Conservation (phyloP, 1,140 invertebrate genomes). For the Lethocerus indicus region DNA sequence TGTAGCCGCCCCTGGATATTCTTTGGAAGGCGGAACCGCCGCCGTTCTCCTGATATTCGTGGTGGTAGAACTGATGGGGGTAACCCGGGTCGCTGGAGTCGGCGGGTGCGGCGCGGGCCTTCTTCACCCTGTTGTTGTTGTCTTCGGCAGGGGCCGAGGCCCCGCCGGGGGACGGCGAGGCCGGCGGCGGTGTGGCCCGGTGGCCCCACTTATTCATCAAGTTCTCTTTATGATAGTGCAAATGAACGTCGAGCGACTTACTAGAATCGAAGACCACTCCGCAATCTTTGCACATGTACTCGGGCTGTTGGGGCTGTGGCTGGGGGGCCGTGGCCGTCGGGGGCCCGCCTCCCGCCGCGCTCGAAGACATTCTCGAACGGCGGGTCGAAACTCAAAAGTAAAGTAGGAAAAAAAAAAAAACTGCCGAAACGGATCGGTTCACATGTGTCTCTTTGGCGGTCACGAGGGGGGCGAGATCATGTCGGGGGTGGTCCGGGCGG, state of each 20-base stretch:
- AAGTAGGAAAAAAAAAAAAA: slow-evolving; percentile 10
- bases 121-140: slow-evolving; percentile 42
- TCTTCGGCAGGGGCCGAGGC: slow-evolving; percentile 13
- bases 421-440: background rate
- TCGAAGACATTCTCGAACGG: slow-evolving; percentile 5
- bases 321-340: slow-evolving; percentile 5
- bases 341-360: slow-evolving; percentile 11
- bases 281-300: slow-evolving; percentile 44
- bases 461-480: too few species aligned
- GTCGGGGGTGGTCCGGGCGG: slow-evolving; percentile 7
- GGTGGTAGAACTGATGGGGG: slow-evolving; percentile 29
- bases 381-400: slow-evolving; percentile 4
- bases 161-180: too few species aligned
- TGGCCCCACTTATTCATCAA: slow-evolving; percentile 54
- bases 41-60: slow-evolving; percentile 23
- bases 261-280: slow-evolving; percentile 50
- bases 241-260: slow-evolving; percentile 56
- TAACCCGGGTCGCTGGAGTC: slow-evolving; percentile 38
- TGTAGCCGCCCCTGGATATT: slow-evolving; percentile 7
- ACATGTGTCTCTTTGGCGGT: background rate
- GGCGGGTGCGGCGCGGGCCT: slow-evolving; percentile 28
- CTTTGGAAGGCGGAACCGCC: slow-evolving; percentile 21
- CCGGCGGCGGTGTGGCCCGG: too few species aligned
- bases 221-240: slow-evolving; percentile 61
- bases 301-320: background rate